phyloP scores from a whole-genome alignment of 2,113 vertebrate genomes.

The Misgurnus mizolepis region DNA sequence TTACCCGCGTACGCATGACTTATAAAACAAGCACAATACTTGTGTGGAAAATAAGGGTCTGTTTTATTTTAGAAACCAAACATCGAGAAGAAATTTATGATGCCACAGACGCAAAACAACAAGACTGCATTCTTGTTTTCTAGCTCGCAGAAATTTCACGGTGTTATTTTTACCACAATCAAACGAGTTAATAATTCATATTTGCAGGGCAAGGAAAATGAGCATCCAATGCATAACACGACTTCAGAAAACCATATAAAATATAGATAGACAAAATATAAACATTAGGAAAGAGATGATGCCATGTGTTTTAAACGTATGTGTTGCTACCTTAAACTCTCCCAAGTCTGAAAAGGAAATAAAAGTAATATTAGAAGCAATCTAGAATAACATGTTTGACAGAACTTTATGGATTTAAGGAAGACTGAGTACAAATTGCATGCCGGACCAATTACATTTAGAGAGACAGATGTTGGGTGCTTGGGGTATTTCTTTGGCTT shows the following conservation, averaged over 20 bases:
- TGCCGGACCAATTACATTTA: slow-evolving; percentile 25
- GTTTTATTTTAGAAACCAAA: slow-evolving; percentile 24
- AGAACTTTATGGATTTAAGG: not conserved
- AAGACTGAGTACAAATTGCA: slow-evolving; percentile 3
- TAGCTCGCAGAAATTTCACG: not conserved
- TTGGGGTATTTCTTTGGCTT: slow-evolving; percentile 21
- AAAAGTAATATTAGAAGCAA: not conserved
- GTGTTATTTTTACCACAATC: slow-evolving; percentile 18
- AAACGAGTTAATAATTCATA: not conserved
- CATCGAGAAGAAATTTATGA: not conserved
- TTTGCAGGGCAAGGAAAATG: not conserved
- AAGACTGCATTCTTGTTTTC: slow-evolving; percentile 29
- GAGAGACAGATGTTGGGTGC: slow-evolving; percentile 14
- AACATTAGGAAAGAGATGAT: too few species aligned
- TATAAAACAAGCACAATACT: slow-evolving; percentile 2
- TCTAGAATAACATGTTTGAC: slow-evolving; percentile 25
- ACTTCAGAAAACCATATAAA: not conserved
- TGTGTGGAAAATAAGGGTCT: slow-evolving; percentile 19
- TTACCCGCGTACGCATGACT: slow-evolving; percentile 29
- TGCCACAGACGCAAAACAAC: not conserved
- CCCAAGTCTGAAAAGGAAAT: not conserved
- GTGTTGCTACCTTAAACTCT: not conserved
- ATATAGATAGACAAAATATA: not conserved
- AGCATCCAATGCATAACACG: not conserved
- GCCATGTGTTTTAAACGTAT: too few species aligned